Evolutionary conservation across 2,113 vertebrate genomes (phyloP), one percentile per base, ranked within the genome.

Genomic region (Ciconia boyciana): DNA sequence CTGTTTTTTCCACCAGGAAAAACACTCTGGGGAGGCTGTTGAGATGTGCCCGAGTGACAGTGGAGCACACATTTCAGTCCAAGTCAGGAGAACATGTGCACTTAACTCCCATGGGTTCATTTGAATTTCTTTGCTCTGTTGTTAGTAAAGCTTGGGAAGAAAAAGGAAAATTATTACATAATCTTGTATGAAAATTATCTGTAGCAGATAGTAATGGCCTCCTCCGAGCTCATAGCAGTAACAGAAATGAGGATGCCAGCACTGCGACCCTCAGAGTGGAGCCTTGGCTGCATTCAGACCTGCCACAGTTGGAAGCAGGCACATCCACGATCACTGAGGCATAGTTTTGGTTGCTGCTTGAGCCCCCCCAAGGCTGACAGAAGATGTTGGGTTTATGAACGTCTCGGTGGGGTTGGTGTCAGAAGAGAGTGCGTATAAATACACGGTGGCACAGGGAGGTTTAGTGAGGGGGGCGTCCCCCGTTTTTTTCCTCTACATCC

Each of bases 401-500:
- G 11, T 34, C 21, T 48, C 2, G 2, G 7, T 43, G 17, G 29
- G 24, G 8, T 39, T 0, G 0, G 10, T 43, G 8, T 78, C 31
- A 69, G 55, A 74, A 65, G 25, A 39, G 4, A 28, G 10, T 28
- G 41, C 17, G 6, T 32, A 19, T 41, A 87, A 94, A 87, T 60
- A 43, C 36, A 11, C 0, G 0, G 34, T 31, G 16, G 11, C 57
- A 25, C 29, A 32, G 29, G 48, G 31, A 54, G 19, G 5, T 68
- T 62, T 43, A 43, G 7, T 20, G 36, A 49, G 7, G 10, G 12
- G 2, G 3, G 7, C 0, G 4, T 49, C 19, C 29, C 24, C 46
- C 16, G 32, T 18, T 62, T 71, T 70, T 70, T 49, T 10, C 32
- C 22, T 24, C 48, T 41, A 16, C 39, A 62, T 64, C 44, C 62